Evolutionary conservation across 2,888 invertebrate genomes (phyloP).

Genomic region (Leptopterna dolabrata): DNA sequence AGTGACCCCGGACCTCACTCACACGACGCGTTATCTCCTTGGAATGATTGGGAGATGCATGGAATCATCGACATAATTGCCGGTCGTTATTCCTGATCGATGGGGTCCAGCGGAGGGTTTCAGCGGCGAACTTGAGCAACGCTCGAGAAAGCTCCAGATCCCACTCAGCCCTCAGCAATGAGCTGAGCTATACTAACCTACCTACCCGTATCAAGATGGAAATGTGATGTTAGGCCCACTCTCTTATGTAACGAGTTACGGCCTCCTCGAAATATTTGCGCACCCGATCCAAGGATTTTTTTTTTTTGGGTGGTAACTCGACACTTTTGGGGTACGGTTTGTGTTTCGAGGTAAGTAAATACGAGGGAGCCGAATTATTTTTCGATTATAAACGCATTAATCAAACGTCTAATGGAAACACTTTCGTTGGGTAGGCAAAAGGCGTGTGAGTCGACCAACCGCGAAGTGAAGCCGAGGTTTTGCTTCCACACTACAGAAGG

Average conservation of each 20-base stretch:
- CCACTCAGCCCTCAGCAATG: not conserved
- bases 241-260: not conserved
- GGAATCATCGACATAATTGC: not conserved
- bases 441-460: not conserved
- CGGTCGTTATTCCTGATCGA: not conserved
- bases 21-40: not conserved
- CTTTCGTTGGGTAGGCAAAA: not conserved
- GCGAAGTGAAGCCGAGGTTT: not conserved
- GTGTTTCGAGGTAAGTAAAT: not conserved
- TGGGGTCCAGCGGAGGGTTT: not conserved
- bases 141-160: not conserved
- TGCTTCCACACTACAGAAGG: too few relatives aligned
- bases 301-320: not conserved
- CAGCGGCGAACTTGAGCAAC: not conserved
- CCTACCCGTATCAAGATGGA: not conserved
- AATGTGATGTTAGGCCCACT: not conserved
- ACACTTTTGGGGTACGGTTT: not conserved
- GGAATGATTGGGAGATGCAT: not conserved
- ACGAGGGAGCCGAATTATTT: not conserved
- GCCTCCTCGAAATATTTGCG: not conserved
- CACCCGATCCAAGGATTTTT: not conserved
- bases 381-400: constrained; percentile 3
- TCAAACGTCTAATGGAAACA: not conserved
- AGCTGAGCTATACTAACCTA: not conserved
- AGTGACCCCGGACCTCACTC: not conserved